Base-by-base conservation (phyloP, 2,797 vertebrate species). In the Morelia viridis region DNA sequence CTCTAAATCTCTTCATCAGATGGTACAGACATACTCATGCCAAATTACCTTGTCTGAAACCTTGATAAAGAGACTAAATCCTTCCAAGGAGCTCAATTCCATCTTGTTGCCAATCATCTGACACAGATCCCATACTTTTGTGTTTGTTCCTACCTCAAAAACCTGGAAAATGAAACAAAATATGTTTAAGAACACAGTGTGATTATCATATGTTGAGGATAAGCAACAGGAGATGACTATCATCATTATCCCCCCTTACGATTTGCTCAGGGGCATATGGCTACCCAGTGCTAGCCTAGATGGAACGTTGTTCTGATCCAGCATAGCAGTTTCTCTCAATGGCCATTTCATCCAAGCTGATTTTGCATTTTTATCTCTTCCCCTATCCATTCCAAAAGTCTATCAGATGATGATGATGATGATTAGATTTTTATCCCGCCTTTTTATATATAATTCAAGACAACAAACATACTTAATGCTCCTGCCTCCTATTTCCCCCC, bases 61-160 rank as follows among this genome's bases (percentile, higher is more conserved):
- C 97, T 99, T 99, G 94, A 99, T 97, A 95, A 99, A 99, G 94
- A 99, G 97, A 96, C 98, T 99, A 97, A 99, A 99, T 89, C 99
- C 99, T 17, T 99, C 99, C 76, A 98, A 97, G 89, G 99, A 98
- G 26, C 95, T 92, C 95, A 99, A 97, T 87, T 96, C 92, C 76
- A 99, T 97, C 92, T 97, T 97, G 26, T 91, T 95, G 93, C 97
- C 89, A 0, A 99, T 98, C 91, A 83, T 97, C 94, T 97, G 97
- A 94, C 98, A 98, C 17, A 99, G 96, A 24, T 98, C 98, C 83
- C 94, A 97, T 94, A 99, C 98, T 95, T 97, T 98, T 71, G 98
- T 98, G 96, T 96, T 98, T 94, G 98, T 98, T 5, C 97, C 94
- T 58, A 99, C 98, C 91, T 98, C 98, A 95, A 99, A 98, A 60